Base-by-base conservation (phyloP, 2,888 invertebrate genomes). In the Phorcus lineatus region DNA sequence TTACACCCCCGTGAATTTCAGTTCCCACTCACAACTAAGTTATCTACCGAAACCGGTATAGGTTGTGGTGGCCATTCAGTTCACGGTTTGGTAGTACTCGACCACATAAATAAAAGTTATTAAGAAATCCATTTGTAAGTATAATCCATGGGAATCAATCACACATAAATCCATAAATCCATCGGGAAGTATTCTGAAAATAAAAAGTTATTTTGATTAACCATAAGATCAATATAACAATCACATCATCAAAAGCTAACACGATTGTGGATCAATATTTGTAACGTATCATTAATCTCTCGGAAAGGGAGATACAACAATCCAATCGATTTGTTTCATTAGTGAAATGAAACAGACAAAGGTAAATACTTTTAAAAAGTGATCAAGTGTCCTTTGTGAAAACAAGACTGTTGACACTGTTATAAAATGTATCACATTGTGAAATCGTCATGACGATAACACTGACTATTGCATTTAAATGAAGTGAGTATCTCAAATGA, bases 111-210 rank as follows among this genome's bases (percentile, higher is more conserved):
- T 40, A 36, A 31, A 67, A 70, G 40, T 70, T 40, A 31, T 19
- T 36, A 19, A 1, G 4, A 70, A 70, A 70, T 70, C 70, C 31
- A 31, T 70, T 17, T 17, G 62, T 16, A 28, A 62, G 28, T 16
- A 28, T 62, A 24, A 24, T 62, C 62, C 62, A 62, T 62, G 11
- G 62, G 62, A 28, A 62, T 22, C 28, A 47, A 62, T 62, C 62
- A 62, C 62, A 62, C 24, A 62, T 16, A n/a, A 62, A 62, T 62
- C 62, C 62, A 62, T 62, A 62, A 13, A 57, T 57, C 57, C 57
- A 62, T 62, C 28, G 7, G 62, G 28, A 62, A 47, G 24, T 31
- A 16, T 62, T 62, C 62, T 62, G 62, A 19, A 62, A 47, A 62
- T 31, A 62, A 17, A 62, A 62, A 62, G 62, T 28, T 16, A 62